These are phyloP conservation scores for Litoditis marina DNA, from an alignment of 2,888 invertebrate genomes.

Conservation along the genomic window DNA sequence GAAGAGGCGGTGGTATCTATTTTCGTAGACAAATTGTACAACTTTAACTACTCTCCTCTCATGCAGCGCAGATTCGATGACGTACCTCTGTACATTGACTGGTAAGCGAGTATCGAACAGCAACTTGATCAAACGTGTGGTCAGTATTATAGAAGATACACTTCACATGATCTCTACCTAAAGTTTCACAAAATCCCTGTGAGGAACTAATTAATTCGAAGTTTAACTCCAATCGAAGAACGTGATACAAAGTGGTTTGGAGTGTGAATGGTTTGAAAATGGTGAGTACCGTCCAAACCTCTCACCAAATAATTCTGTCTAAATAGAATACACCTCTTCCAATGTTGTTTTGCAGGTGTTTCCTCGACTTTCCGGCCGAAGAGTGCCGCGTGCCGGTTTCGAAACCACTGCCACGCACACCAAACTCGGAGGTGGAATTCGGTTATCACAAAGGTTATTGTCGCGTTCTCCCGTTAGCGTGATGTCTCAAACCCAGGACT, in stretches of 20 bases:
- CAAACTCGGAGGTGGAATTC: slow-evolving; percentile 16
- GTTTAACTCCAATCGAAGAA: too few species aligned
- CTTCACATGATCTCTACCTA: too few species aligned
- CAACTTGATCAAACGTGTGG: too few species aligned
- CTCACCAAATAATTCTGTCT: too few species aligned
- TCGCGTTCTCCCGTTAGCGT: too few species aligned
- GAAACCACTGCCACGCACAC: slow-evolving; percentile 23
- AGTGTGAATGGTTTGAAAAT: too few species aligned
- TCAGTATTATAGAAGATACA: too few species aligned
- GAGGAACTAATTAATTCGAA: too few species aligned
- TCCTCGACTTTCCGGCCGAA: slow-evolving; percentile 30
- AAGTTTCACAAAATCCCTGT: too few species aligned
- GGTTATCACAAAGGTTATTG: slow-evolving; percentile 21
- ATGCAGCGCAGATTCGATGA: slow-evolving; percentile 28
- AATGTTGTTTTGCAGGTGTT: slow-evolving; percentile 4
- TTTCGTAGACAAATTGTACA: slow-evolving; percentile 27
- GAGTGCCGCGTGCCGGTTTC: slow-evolving; percentile 16
- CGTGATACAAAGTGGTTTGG: too few species aligned
- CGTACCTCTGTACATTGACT: slow-evolving; percentile 26
- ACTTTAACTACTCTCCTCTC: slow-evolving; percentile 39
- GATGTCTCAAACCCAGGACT: too few species aligned
- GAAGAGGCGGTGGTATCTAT: slow-evolving; percentile 23
- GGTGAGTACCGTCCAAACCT: too few species aligned
- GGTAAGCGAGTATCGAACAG: slow-evolving; percentile 2
- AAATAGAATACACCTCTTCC: not conserved